Conservation (phyloP, 2,113 vertebrate species). For the Coregonus clupeaformis region DNA sequence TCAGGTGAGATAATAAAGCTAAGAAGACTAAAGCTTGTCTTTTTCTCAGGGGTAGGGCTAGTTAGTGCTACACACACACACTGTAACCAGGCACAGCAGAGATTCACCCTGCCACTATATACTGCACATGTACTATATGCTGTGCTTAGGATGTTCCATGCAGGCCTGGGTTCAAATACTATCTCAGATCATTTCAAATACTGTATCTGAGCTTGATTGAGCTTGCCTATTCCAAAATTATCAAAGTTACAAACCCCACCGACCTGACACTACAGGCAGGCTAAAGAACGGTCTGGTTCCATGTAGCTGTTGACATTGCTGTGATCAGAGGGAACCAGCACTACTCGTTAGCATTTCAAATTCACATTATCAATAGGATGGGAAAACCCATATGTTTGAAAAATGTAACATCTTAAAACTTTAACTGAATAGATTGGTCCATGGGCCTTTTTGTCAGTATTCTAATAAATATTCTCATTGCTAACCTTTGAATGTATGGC, state of each 20-base stretch:
- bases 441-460: conserved; percentile 8
- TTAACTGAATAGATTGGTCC: background rate
- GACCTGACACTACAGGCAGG: too few species aligned
- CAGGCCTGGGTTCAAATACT: too few species aligned
- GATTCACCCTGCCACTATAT: background rate
- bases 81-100: too few species aligned
- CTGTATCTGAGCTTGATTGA: too few species aligned
- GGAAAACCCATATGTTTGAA: background rate
- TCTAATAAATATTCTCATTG: conserved; percentile 4
- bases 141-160: background rate
- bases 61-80: too few species aligned
- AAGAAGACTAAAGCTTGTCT: background rate
- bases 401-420: too few species aligned
- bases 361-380: background rate
- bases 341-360: background rate
- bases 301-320: background rate
- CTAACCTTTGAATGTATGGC: too few species aligned
- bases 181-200: too few species aligned
- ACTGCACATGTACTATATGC: background rate
- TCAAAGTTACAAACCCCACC: too few species aligned
- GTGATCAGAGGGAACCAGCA: background rate
- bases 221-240: too few species aligned
- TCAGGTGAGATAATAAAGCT: conserved; percentile 1
- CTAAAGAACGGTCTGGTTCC: too few species aligned
- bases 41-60: conserved; percentile 12